These are phyloP conservation scores for Arion vulgaris DNA, from an alignment of 1,140 invertebrate genomes.

Conservation along the genomic window DNA sequence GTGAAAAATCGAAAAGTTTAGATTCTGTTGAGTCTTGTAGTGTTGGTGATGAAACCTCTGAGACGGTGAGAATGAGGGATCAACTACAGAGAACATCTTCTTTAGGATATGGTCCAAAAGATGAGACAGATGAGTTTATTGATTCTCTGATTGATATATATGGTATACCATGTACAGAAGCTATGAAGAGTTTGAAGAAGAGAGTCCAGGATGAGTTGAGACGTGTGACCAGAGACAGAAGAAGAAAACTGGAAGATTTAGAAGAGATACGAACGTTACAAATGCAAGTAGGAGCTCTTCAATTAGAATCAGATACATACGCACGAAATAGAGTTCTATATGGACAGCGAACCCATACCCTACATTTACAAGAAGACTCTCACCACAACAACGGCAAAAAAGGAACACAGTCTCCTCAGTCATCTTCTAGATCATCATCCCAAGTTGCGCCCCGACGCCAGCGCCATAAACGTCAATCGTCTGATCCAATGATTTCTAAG, in stretches of 20 bases:
- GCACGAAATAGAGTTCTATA: constrained; percentile 17
- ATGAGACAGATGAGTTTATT: constrained; percentile 67
- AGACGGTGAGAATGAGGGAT: constrained; percentile 4
- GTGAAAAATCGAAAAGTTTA: constrained; percentile 45
- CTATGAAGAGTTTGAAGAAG: constrained; percentile 75
- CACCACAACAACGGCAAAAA: constrained; percentile 13
- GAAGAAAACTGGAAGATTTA: constrained; percentile 71
- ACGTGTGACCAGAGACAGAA: constrained; percentile 72
- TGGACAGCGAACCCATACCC: background rate
- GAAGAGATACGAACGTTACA: constrained; percentile 71
- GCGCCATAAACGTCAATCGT: constrained; percentile 68
- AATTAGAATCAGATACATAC: constrained; percentile 61
- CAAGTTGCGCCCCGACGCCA: constrained; percentile 68
- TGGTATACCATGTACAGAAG: constrained; percentile 72
- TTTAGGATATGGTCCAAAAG: constrained; percentile 47
- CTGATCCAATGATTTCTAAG: constrained; percentile 71
- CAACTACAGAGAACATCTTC: constrained; percentile 41
- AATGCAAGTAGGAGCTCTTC: constrained; percentile 63
- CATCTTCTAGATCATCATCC: constrained; percentile 62
- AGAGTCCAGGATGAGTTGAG: constrained; percentile 76
- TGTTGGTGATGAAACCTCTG: background rate
- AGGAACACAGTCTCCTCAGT: constrained; percentile 34
- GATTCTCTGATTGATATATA: constrained; percentile 68
- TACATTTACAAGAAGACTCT: background rate
- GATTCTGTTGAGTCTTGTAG: constrained; percentile 27